These are phyloP conservation scores for Misgurnus anguillicaudatus DNA, from an alignment of 2,113 vertebrate genomes.

Conservation along the genomic window DNA sequence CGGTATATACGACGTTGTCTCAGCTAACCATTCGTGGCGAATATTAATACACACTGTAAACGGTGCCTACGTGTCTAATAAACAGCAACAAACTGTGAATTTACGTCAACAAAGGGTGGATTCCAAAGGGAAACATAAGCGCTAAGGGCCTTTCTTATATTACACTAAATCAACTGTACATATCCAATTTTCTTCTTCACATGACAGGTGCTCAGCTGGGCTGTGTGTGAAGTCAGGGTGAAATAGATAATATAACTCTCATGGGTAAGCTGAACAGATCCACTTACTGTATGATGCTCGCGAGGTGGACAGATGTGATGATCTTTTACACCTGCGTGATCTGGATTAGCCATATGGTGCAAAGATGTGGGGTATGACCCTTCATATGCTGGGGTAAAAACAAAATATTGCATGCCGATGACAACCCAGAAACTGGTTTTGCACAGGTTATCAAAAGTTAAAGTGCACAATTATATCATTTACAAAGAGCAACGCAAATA, in stretches of 20 bases:
- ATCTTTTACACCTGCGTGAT: conserved; percentile 9
- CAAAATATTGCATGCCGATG: too few relatives aligned
- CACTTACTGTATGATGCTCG: conserved; percentile 26
- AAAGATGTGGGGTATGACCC: conserved; percentile 21
- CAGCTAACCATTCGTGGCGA: too few relatives aligned
- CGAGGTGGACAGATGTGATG: conserved; percentile 31
- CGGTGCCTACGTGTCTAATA: too few relatives aligned
- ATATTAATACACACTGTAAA: too few relatives aligned
- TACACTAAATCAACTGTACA: conserved; percentile 61
- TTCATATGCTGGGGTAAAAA: conserved; percentile 20
- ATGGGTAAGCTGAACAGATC: conserved; percentile 21
- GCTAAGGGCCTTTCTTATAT: conserved; percentile 31
- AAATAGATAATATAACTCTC: conserved; percentile 43
- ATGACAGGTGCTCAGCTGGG: conserved; percentile 60
- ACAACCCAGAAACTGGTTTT: not conserved
- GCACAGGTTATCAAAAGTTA: not conserved
- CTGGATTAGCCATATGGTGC: conserved; percentile 44
- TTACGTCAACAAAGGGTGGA: not conserved
- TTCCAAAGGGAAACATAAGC: not conserved
- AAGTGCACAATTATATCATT: not conserved
- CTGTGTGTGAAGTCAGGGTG: conserved; percentile 52
- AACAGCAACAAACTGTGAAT: not conserved
- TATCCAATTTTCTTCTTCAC: conserved; percentile 62
- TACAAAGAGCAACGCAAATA: conserved; percentile 7
- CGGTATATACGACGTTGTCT: too few relatives aligned